phyloP scores from a whole-genome alignment of 2,797 vertebrate species.

The Acipenser oxyrinchus region DNA sequence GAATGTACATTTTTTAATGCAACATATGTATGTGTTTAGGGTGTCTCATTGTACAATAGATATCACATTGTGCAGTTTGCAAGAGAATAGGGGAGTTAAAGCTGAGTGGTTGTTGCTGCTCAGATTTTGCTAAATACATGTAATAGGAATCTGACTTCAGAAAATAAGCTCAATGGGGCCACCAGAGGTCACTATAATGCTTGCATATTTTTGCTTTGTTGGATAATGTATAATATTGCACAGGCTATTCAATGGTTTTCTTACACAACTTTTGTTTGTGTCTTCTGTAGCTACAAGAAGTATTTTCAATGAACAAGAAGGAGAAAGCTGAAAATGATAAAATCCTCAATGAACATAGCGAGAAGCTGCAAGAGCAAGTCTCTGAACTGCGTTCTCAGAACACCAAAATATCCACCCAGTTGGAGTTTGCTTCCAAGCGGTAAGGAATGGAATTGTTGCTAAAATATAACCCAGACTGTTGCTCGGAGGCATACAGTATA shows the following conservation, averaged over 20 bases:
- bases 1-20: too few relatives aligned
- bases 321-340: conserved; percentile 81
- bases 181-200: conserved; percentile 29
- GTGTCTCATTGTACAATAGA: too few relatives aligned
- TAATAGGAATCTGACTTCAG: too few relatives aligned
- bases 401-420: conserved; percentile 83
- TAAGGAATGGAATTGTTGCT: conserved; percentile 33
- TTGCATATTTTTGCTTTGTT: neutral
- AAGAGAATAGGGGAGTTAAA: too few relatives aligned
- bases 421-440: conserved; percentile 95
- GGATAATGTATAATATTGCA: neutral
- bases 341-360: conserved; percentile 64
- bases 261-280: neutral
- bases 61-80: too few relatives aligned
- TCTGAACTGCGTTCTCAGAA: conserved; percentile 85
- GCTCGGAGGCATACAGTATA: neutral
- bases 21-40: too few relatives aligned
- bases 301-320: conserved; percentile 83
- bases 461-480: neutral
- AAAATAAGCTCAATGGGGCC: neutral
- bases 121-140: too few relatives aligned
- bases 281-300: conserved; percentile 74
- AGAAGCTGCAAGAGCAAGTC: conserved; percentile 86
- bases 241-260: neutral
- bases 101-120: too few relatives aligned